Conservation (phyloP, 2,113 vertebrate species). For the Sorex araneus region DNA sequence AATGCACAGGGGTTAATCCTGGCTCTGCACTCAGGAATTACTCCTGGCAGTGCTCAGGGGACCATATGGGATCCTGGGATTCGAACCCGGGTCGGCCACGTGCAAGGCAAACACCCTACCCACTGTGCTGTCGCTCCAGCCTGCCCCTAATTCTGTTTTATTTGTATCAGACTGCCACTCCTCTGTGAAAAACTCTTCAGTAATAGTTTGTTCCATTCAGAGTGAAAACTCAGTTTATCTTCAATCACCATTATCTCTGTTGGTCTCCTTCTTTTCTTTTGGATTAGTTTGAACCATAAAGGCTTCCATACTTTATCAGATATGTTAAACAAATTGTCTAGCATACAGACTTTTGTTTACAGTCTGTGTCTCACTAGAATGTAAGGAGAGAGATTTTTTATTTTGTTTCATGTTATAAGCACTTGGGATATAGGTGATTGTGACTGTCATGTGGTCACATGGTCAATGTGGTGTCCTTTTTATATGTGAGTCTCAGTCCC, state of each 20-base stretch:
- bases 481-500: neutral
- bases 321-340: neutral
- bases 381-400: slow-evolving; percentile 4
- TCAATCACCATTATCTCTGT: neutral
- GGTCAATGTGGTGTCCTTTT: neutral
- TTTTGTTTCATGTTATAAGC: slow-evolving; percentile 4
- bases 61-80: too few species aligned
- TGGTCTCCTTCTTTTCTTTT: neutral
- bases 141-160: slow-evolving; percentile 47
- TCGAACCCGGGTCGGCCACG: too few species aligned
- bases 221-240: neutral
- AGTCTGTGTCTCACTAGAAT: neutral
- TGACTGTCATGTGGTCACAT: neutral
- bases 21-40: too few species aligned
- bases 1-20: too few species aligned
- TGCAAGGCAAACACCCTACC: too few species aligned
- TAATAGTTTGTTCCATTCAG: slow-evolving; percentile 22
- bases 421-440: neutral
- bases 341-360: neutral
- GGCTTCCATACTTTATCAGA: neutral
- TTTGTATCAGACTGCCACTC: slow-evolving; percentile 29
- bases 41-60: too few species aligned
- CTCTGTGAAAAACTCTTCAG: slow-evolving; percentile 3
- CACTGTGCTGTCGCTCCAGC: too few species aligned
- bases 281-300: neutral